Conservation (phyloP, 2,888 invertebrate species). For the Ormyrus thymus region DNA sequence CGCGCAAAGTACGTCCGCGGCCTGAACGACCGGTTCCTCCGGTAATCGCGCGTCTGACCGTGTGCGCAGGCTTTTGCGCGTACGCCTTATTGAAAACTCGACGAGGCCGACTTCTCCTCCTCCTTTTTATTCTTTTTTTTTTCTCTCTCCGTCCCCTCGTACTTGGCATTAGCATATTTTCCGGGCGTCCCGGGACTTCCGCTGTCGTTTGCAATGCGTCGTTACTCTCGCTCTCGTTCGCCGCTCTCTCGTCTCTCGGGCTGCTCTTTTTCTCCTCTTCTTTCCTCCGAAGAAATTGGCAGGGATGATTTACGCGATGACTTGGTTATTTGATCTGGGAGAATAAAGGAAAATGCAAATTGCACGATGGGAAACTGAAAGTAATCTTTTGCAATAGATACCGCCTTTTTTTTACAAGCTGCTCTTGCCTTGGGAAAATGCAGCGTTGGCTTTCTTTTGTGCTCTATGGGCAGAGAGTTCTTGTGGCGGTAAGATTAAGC, state of each 20-base stretch:
- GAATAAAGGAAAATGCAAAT: conserved; percentile 43
- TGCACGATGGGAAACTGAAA: not conserved
- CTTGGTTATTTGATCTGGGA: conserved; percentile 15
- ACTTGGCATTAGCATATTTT: conserved; percentile 43
- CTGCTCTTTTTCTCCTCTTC: not conserved
- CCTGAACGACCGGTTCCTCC: not conserved
- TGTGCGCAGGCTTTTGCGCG: no score
- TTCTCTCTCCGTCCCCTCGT: not conserved
- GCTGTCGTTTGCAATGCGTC: conserved; percentile 41
- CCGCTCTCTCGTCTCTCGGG: not conserved
- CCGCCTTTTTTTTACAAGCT: not conserved
- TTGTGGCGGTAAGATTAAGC: no score
- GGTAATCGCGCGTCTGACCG: no score
- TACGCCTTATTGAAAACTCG: conserved; percentile 38
- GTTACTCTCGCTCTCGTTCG: conserved; percentile 6
- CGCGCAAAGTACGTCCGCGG: not conserved
- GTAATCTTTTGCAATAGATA: not conserved
- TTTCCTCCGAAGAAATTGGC: conserved; percentile 20
- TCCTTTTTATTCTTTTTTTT: conserved; percentile 2
- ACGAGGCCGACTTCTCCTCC: not conserved
- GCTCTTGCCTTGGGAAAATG: no score
- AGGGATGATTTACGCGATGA: conserved; percentile 50
- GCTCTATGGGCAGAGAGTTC: no score
- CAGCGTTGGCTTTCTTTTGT: no score
- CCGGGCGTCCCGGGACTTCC: conserved; percentile 28